These are phyloP conservation scores for Drosophila bunnanda DNA, from an alignment of 2,888 invertebrate genomes.

Conservation along the genomic window DNA sequence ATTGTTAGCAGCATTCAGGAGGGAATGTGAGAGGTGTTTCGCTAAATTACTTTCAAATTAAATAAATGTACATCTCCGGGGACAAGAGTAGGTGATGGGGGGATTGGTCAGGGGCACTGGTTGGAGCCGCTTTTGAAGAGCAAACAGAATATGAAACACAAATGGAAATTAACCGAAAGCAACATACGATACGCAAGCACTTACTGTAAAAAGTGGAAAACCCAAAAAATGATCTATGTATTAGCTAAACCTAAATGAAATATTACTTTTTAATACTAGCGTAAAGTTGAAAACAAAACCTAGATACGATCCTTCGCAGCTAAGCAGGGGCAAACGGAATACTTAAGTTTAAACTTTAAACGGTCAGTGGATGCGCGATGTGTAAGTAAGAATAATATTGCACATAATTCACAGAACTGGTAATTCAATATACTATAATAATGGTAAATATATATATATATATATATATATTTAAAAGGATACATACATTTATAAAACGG, in stretches of 20 bases:
- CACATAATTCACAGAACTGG: conserved; percentile 76
- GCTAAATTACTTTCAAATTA: conserved; percentile 11
- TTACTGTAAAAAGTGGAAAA: conserved; percentile 70
- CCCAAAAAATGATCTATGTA: conserved; percentile 61
- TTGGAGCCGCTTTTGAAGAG: conserved; percentile 24
- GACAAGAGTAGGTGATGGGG: background rate
- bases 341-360: conserved; percentile 40
- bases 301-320: conserved; percentile 46
- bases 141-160: conserved; percentile 13
- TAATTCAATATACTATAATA: conserved; percentile 61
- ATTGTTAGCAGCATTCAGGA: conserved; percentile 44
- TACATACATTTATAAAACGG: conserved; percentile 28
- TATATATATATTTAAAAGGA: conserved; percentile 29
- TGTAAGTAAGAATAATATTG: conserved; percentile 50
- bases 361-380: conserved; percentile 38
- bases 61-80: conserved; percentile 6
- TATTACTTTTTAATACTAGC: conserved; percentile 79
- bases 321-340: conserved; percentile 34
- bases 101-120: conserved; percentile 38
- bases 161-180: conserved; percentile 27
- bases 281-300: conserved; percentile 59
- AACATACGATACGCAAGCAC: conserved; percentile 55
- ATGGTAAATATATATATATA: conserved; percentile 31
- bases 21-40: background rate
- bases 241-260: conserved; percentile 73